A percentile compares a stretch with the other conserved stretches of the same genome.
phyloP scores from a whole-genome alignment of 2,797 vertebrate genomes.

The Oreonectes daqikongensis region DNA sequence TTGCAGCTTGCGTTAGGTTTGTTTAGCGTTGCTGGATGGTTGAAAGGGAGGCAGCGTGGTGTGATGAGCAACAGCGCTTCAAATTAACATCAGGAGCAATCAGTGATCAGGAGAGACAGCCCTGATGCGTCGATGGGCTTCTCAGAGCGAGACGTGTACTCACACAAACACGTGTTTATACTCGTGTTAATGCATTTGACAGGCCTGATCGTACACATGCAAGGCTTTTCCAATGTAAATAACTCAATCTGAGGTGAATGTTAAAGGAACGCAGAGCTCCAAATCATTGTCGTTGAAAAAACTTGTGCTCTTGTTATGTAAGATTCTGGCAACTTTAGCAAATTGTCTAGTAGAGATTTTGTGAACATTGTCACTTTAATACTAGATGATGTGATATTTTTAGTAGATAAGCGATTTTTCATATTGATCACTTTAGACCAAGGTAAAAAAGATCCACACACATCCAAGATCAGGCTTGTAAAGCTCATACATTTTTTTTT shows the following conservation, averaged over 20 bases:
- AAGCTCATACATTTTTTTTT: too few relatives aligned
- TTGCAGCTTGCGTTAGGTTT: constrained; percentile 48
- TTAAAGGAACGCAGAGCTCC: not conserved
- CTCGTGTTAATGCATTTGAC: constrained; percentile 7
- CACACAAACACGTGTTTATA: constrained; percentile 16
- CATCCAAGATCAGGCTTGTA: too few relatives aligned
- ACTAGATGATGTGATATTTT: too few relatives aligned
- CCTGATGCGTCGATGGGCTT: constrained; percentile 22
- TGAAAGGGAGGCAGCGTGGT: constrained; percentile 56
- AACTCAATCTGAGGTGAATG: not conserved
- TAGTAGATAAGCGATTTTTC: too few relatives aligned
- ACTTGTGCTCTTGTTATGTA: not conserved
- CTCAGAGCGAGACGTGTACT: constrained; percentile 18
- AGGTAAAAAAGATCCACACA: too few relatives aligned
- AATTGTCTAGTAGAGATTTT: not conserved
- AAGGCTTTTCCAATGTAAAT: constrained; percentile 12
- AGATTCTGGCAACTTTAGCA: too few relatives aligned
- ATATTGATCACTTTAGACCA: too few relatives aligned
- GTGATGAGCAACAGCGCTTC: constrained; percentile 57
- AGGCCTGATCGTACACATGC: constrained; percentile 34
- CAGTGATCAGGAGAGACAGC: constrained; percentile 34
- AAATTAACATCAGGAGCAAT: constrained; percentile 55
- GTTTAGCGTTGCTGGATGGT: constrained; percentile 50
- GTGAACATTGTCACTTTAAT: not conserved
- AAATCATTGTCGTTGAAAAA: not conserved